Evolutionary conservation across 2,888 invertebrate species (phyloP), one percentile per base, ranked within the genome.

Genomic region (Agrochola macilenta): DNA sequence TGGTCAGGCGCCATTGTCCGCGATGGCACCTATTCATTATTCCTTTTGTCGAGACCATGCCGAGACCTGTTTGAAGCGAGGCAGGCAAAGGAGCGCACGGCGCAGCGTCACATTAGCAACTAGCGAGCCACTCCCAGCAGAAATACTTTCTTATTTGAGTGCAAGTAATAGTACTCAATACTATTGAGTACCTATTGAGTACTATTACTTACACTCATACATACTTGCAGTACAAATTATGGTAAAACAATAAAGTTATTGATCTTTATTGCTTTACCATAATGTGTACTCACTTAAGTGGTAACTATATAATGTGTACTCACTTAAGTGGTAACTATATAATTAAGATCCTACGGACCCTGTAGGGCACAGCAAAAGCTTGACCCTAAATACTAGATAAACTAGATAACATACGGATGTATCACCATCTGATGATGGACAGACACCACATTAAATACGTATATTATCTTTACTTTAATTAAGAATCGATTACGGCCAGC

Each of bases 401-500:
- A 12, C 9, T 17, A n/a, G 7, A 63, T 17, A 46, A n/a, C 69
- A 20, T 35, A 49, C 23, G 20, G 26, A 66, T 46, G 23, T 49
- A 23, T 23, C 14, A 5, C 69, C 46, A 35, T 14, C 46, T n/a
- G 43, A n/a, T 63, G 43, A 39, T 26, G 46, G 70, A 66, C 65
- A 23, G 30, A 30, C 35, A n/a, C 20, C 17, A n/a, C 49, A 43
- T 23, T 57, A 57, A 30, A 35, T 35, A 54, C n/a, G 30, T 35
- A 35, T 30, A 30, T 63, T 57, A 75, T 68, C 66, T 43, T 23
- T 43, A 3, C n/a, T 77, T 57, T 58, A 68, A 81, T 71, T 66
- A 52, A 52, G 26, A 76, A 66, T 71, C 54, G 58, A 83, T 69
- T 54, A 79, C 46, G 46, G 52, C 7, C 35, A 49, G 39, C 61